These are phyloP conservation scores for Entomobrya proxima DNA, from an alignment of 2,888 invertebrate genomes.

Conservation along the genomic window DNA sequence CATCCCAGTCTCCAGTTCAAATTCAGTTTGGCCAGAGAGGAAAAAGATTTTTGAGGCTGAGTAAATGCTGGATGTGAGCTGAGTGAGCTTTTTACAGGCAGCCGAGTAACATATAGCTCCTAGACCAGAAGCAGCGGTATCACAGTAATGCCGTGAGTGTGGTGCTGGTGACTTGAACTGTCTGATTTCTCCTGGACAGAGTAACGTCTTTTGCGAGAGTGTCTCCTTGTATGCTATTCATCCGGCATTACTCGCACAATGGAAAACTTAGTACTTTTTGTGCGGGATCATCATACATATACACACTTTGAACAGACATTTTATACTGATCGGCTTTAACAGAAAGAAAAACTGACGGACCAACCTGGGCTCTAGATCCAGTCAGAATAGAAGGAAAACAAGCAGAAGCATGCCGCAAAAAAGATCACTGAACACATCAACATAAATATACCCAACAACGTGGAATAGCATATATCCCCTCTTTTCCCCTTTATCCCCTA, in stretches of 20 bases:
- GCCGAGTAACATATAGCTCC: slow-evolving; percentile 48
- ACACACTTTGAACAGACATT: not conserved
- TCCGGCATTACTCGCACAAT: not conserved
- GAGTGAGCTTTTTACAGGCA: slow-evolving; percentile 53
- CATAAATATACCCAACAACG: slow-evolving; percentile 51
- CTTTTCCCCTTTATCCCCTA: slow-evolving; percentile 15
- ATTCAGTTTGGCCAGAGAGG: slow-evolving; percentile 47
- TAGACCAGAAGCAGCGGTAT: slow-evolving; percentile 21
- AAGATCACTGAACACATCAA: slow-evolving; percentile 53
- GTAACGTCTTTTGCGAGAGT: slow-evolving; percentile 12
- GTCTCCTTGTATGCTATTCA: slow-evolving; percentile 6
- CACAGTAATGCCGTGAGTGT: not conserved
- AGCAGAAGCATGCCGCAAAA: slow-evolving; percentile 50
- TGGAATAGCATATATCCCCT: slow-evolving; percentile 42
- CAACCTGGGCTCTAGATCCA: slow-evolving; percentile 39
- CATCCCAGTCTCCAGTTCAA: slow-evolving; percentile 55
- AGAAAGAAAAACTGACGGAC: slow-evolving; percentile 33
- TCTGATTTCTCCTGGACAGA: slow-evolving; percentile 2
- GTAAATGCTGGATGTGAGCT: slow-evolving; percentile 52
- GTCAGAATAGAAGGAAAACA: not conserved
- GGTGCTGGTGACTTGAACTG: slow-evolving; percentile 20
- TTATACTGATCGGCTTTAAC: slow-evolving; percentile 48
- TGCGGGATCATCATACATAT: not conserved
- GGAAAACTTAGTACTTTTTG: not conserved
- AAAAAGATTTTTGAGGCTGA: slow-evolving; percentile 59